phyloP scores from a whole-genome alignment of 2,888 invertebrate genomes.

The Acheta domesticus region DNA sequence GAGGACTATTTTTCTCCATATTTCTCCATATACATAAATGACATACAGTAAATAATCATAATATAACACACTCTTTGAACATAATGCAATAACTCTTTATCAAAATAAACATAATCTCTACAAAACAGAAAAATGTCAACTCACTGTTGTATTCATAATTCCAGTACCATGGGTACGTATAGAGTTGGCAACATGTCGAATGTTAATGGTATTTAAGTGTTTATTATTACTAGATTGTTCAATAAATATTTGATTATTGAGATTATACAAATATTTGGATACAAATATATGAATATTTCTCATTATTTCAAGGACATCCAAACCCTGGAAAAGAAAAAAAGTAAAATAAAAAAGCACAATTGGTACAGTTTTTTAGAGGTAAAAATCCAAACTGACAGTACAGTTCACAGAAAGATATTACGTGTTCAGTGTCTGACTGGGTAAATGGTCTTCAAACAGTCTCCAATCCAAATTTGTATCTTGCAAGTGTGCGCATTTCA shows the following conservation, averaged over 20 bases:
- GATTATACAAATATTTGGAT: constrained; percentile 87
- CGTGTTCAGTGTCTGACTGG: constrained; percentile 92
- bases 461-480: constrained; percentile 72
- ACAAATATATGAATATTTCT: constrained; percentile 94
- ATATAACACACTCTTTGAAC: too few species aligned
- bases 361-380: background rate
- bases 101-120: too few species aligned
- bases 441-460: constrained; percentile 90
- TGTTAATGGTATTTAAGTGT: constrained; percentile 91
- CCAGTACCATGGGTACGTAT: constrained; percentile 95
- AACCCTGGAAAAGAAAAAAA: constrained; percentile 58
- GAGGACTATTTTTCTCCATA: too few species aligned
- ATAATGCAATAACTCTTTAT: too few species aligned
- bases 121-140: constrained; percentile 36
- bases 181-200: constrained; percentile 93
- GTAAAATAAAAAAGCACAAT: constrained; percentile 20
- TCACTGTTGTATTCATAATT: constrained; percentile 88
- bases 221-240: constrained; percentile 89
- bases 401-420: constrained; percentile 40
- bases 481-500: constrained; percentile 91
- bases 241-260: constrained; percentile 94
- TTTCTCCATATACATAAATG: too few species aligned
- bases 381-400: background rate
- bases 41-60: too few species aligned
- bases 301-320: constrained; percentile 96